Evolutionary conservation across 2,113 vertebrate genomes (phyloP).

Genomic region (Anolis carolinensis): DNA sequence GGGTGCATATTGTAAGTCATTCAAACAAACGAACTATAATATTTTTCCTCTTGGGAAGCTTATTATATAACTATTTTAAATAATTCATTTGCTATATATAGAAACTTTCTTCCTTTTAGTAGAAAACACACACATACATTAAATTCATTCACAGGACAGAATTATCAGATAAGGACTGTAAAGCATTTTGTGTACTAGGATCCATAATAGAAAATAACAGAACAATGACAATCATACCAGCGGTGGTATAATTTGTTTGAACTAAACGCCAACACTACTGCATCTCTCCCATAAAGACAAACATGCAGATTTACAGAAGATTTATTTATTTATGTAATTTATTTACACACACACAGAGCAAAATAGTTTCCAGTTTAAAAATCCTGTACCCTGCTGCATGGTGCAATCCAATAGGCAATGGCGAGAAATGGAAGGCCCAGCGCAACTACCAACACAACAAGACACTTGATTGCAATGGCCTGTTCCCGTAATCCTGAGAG

Average conservation of each 20-base stretch:
- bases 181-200: background rate
- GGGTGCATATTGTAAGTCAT: background rate
- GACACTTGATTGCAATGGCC: conserved; percentile 85
- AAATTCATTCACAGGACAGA: background rate
- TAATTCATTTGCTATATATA: background rate
- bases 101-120: background rate
- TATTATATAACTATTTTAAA: background rate
- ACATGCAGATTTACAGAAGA: conserved; percentile 2
- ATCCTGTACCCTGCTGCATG: conserved; percentile 86
- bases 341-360: background rate
- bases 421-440: conserved; percentile 87
- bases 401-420: conserved; percentile 89
- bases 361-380: conserved; percentile 28
- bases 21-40: background rate
- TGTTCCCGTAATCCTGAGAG: conserved; percentile 88
- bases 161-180: background rate
- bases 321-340: background rate
- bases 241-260: background rate
- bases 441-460: conserved; percentile 88
- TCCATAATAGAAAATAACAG: background rate
- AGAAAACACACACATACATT: background rate
- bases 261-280: background rate
- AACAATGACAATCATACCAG: background rate
- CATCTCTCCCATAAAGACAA: background rate
- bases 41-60: background rate